Percentiles rank a stretch among this genome's conserved stretches.
These are phyloP conservation scores for Masticophis lateralis DNA, from an alignment of 2,797 vertebrate genomes.

Conservation along the genomic window DNA sequence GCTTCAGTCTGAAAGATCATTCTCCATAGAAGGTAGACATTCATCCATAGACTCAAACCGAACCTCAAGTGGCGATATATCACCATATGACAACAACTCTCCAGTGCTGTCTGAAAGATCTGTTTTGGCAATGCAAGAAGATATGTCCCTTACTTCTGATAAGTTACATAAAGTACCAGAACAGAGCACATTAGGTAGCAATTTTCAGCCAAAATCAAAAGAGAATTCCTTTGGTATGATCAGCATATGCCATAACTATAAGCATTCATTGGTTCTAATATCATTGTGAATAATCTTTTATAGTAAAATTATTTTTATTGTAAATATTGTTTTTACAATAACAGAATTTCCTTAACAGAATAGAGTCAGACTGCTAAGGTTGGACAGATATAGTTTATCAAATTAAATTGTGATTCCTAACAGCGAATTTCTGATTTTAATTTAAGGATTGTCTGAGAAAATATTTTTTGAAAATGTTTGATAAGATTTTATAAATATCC, in stretches of 20 bases:
- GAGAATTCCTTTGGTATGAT: slow-evolving; percentile 74
- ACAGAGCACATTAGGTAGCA: slow-evolving; percentile 70
- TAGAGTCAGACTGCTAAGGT: neutral
- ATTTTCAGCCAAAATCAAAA: slow-evolving; percentile 72
- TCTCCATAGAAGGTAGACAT: slow-evolving; percentile 78
- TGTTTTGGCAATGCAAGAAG: slow-evolving; percentile 71
- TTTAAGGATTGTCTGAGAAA: neutral
- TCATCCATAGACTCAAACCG: slow-evolving; percentile 88
- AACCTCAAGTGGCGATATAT: slow-evolving; percentile 89
- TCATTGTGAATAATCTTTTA: neutral
- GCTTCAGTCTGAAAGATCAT: slow-evolving; percentile 73
- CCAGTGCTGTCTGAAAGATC: slow-evolving; percentile 83
- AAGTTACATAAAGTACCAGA: slow-evolving; percentile 76
- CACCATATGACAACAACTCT: slow-evolving; percentile 96
- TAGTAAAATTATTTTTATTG: neutral
- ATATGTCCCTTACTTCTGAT: slow-evolving; percentile 68
- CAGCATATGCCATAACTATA: neutral
- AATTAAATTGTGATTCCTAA: neutral
- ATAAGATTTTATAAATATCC: neutral
- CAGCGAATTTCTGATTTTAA: too few species aligned
- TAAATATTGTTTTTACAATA: neutral
- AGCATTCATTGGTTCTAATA: neutral
- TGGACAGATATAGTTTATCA: neutral
- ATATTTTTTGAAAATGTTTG: neutral
- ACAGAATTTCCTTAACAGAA: neutral